Base-by-base conservation (phyloP, 2,113 vertebrate genomes). In the Melanocharis versteri region DNA sequence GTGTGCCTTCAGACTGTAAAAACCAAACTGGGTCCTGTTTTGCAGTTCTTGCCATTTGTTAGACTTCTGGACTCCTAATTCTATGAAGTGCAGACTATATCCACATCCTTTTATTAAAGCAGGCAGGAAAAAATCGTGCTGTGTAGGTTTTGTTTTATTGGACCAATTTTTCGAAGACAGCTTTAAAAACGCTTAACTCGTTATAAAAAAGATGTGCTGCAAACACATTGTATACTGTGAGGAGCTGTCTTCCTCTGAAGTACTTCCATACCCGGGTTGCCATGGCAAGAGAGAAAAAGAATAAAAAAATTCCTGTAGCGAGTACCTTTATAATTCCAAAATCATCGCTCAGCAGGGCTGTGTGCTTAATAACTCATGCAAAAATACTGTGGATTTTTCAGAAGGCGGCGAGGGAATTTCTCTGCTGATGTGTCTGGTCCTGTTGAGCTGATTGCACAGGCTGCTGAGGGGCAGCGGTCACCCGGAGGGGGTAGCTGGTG, bases 221-320 rank as follows among this genome's bases (percentile, higher is more conserved):
- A 80, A 97, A 83, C 83, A 51, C 94, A 75, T 90, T 87, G 21
- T 71, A 2, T 89, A 48, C 65, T 57, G 54, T 19, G 45, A 89
- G 88, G 51, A 4, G 0, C 87, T 91, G 57, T 48, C 93, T 89
- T 69, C 51, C 77, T 95, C 94, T 93, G 56, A 95, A 96, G 76
- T 47, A 30, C 58, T 87, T 57, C 5, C 6, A 50, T 83, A 69
- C 70, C n/a, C 68, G 48, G 72, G 95, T 97, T 97, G 91, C 96
- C 95, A 97, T 97, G 94, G 94, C 72, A 72, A 97, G 86, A 69
- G 35, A 93, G 94, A 90, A 75, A 85, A 93, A 76, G 66, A 83
- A 90, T 58, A 82, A 92, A 92, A 95, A 96, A 94, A 96, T 83
- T 96, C 94, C 93, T 92, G 94, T 39, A 70, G 93, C 0, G 45